phyloP scores from a whole-genome alignment of 1,140 invertebrate genomes.

The Zaprionus africanus region DNA sequence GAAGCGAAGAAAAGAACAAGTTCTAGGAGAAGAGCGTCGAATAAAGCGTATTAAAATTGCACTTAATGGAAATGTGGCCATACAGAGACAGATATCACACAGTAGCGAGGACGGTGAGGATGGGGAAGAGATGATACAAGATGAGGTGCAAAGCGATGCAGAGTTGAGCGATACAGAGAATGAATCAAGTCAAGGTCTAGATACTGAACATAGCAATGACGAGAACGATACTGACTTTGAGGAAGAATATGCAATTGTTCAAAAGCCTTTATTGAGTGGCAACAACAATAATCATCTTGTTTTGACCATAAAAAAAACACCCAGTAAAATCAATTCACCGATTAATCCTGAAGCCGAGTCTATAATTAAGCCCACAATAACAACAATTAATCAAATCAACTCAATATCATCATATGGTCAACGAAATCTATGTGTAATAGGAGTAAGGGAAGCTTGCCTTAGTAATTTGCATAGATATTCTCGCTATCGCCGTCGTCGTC shows the following conservation, averaged over 20 bases:
- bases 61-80: constrained; percentile 48
- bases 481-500: constrained; percentile 16
- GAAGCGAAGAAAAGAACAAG: constrained; percentile 43
- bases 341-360: constrained; percentile 25
- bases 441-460: constrained; percentile 1
- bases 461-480: constrained; percentile 11
- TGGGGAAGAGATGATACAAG: constrained; percentile 27
- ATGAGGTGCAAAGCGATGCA: neutral
- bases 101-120: constrained; percentile 45
- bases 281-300: constrained; percentile 64
- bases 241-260: constrained; percentile 67
- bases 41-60: constrained; percentile 63
- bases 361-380: neutral
- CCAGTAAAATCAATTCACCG: constrained; percentile 74
- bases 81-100: constrained; percentile 39
- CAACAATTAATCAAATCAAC: neutral
- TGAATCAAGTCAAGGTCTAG: neutral
- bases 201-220: constrained; percentile 35
- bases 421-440: neutral
- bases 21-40: constrained; percentile 6
- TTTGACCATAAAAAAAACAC: constrained; percentile 80
- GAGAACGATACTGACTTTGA: constrained; percentile 20
- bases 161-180: constrained; percentile 5
- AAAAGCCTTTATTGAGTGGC: constrained; percentile 25
- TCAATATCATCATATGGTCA: neutral